phyloP scores from a whole-genome alignment of 2,888 invertebrate genomes.

The Nomada lathburiana region DNA sequence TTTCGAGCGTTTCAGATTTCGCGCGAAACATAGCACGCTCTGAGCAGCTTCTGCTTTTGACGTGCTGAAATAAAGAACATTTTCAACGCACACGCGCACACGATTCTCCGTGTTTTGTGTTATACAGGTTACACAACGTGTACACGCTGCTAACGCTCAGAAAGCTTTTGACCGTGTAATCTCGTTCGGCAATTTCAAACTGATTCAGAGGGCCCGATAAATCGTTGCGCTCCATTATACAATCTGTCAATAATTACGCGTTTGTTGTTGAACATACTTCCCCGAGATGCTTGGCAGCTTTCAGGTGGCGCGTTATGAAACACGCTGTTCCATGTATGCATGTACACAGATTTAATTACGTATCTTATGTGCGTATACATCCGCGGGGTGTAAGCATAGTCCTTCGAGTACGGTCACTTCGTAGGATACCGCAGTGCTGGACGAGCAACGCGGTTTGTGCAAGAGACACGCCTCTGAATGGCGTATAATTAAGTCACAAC shows the following conservation, averaged over 20 bases:
- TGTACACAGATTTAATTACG: slow-evolving; percentile 46
- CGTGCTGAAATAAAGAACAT: too few species aligned
- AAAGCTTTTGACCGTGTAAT: background rate
- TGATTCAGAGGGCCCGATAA: slow-evolving; percentile 38
- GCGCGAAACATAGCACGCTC: too few species aligned
- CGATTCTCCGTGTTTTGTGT: too few species aligned
- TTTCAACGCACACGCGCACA: too few species aligned
- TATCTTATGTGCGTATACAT: slow-evolving; percentile 37
- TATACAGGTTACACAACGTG: too few species aligned
- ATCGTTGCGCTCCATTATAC: slow-evolving; percentile 26
- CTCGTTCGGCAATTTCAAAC: slow-evolving; percentile 29
- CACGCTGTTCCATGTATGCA: background rate
- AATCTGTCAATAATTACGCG: slow-evolving; percentile 35
- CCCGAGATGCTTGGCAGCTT: slow-evolving; percentile 14
- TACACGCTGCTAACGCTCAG: background rate
- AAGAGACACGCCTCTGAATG: slow-evolving; percentile 82
- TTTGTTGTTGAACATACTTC: slow-evolving; percentile 25
- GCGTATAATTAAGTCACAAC: slow-evolving; percentile 84
- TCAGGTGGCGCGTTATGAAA: slow-evolving; percentile 36
- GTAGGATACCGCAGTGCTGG: slow-evolving; percentile 68
- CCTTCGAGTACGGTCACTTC: slow-evolving; percentile 75
- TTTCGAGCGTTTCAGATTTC: too few species aligned
- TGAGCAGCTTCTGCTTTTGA: too few species aligned
- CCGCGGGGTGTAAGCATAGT: slow-evolving; percentile 34
- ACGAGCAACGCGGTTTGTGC: slow-evolving; percentile 76